Percentiles rank a stretch among this genome's conserved stretches.
These are phyloP conservation scores for Bombus waltoni DNA, from an alignment of 1,140 invertebrate species.

Conservation along the genomic window DNA sequence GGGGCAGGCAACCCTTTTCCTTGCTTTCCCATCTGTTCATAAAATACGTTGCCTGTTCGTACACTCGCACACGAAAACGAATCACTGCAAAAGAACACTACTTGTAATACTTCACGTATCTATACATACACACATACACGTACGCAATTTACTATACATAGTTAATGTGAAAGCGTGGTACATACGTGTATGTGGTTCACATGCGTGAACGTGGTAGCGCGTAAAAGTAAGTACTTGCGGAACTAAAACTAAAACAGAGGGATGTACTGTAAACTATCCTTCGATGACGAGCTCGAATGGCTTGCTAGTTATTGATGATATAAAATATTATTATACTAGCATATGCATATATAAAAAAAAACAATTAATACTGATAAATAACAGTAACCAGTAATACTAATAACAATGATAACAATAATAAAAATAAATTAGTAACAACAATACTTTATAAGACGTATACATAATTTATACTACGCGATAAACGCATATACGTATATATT, in stretches of 20 bases:
- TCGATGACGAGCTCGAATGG: slow-evolving; percentile 29
- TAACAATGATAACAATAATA: slow-evolving; percentile 37
- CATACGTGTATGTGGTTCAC: slow-evolving; percentile 40
- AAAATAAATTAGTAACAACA: slow-evolving; percentile 55
- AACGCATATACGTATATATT: slow-evolving; percentile 67
- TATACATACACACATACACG: slow-evolving; percentile 26
- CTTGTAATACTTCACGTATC: slow-evolving; percentile 21
- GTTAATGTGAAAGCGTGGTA: slow-evolving; percentile 9
- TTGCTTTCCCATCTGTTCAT: slow-evolving; percentile 60
- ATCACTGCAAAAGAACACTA: slow-evolving; percentile 32
- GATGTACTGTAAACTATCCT: slow-evolving; percentile 43
- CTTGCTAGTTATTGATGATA: slow-evolving; percentile 62
- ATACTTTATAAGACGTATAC: slow-evolving; percentile 67
- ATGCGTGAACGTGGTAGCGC: slow-evolving; percentile 32
- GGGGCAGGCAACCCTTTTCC: slow-evolving; percentile 54
- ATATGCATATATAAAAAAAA: slow-evolving; percentile 48
- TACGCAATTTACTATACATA: slow-evolving; percentile 34
- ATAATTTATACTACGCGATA: slow-evolving; percentile 67
- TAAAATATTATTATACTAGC: slow-evolving; percentile 53
- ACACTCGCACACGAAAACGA: slow-evolving; percentile 32
- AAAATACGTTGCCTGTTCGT: slow-evolving; percentile 58
- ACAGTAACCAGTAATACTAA: slow-evolving; percentile 27
- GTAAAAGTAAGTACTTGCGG: slow-evolving; percentile 26
- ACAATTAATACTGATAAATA: slow-evolving; percentile 17
- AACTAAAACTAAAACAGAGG: slow-evolving; percentile 28